Percentiles rank a stretch among this genome's conserved stretches.
Evolutionary conservation across 2,888 invertebrate genomes (phyloP).

Genomic region (Stenotaenia linearis): DNA sequence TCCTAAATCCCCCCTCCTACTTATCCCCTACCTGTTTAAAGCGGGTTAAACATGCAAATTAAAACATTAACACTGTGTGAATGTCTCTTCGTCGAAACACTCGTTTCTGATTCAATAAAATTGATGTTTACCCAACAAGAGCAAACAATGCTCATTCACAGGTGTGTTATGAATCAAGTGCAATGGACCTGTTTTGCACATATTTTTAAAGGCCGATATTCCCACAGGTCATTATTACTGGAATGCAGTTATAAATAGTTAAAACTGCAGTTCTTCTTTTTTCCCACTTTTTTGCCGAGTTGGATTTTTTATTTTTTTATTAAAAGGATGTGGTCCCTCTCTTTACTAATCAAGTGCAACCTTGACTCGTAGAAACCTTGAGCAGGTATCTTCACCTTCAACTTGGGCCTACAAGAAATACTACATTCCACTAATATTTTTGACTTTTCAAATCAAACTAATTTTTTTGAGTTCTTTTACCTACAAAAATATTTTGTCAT

Average conservation of each 20-base stretch:
- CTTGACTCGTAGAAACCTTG: constrained; percentile 23
- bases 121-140: not conserved
- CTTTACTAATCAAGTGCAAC: constrained; percentile 26
- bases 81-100: not conserved
- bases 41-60: constrained; percentile 1
- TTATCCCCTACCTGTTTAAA: not conserved
- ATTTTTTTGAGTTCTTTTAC: not conserved
- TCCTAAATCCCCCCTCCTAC: not conserved
- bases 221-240: not conserved
- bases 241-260: constrained; percentile 4
- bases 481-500: too few relatives aligned
- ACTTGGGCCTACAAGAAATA: constrained; percentile 16
- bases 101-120: not conserved
- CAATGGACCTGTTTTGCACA: constrained; percentile 13
- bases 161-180: not conserved
- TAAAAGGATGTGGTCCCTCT: not conserved
- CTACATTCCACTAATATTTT: constrained; percentile 10
- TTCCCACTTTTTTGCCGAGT: not conserved
- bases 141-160: constrained; percentile 3
- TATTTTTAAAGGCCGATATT: not conserved
- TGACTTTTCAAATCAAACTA: not conserved
- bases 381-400: constrained; percentile 26
- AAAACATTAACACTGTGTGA: not conserved
- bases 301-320: not conserved
- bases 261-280: not conserved